Evolutionary conservation across 2,113 vertebrate genomes (phyloP).

Genomic region (Chloropsis cyanopogon): DNA sequence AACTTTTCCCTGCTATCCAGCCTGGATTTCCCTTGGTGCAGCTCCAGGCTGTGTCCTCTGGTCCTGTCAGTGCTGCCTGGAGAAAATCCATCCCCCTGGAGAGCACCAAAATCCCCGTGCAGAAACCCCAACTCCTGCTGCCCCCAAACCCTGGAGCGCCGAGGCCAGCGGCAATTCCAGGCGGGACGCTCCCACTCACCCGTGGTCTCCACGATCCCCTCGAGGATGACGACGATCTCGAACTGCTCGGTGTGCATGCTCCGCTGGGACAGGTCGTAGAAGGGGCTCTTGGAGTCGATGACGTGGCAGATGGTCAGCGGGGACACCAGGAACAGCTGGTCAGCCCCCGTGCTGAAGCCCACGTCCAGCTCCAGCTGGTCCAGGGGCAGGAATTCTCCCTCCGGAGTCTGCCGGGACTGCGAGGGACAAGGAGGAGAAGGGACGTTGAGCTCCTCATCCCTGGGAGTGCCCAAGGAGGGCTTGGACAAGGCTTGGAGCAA

Average conservation of each 20-base stretch:
- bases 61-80: too few species aligned
- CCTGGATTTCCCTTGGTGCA: too few species aligned
- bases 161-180: neutral
- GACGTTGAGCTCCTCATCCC: accelerated
- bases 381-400: conserved; percentile 97
- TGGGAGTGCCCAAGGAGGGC: accelerated
- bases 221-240: conserved; percentile 98
- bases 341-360: conserved; percentile 97
- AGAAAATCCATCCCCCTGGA: too few species aligned
- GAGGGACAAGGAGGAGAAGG: neutral
- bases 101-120: too few species aligned
- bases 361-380: conserved; percentile 99
- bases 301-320: conserved; percentile 99
- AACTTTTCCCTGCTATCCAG: too few species aligned
- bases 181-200: conserved; percentile 74
- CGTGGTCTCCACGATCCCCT: conserved; percentile 98
- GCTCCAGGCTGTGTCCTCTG: too few species aligned
- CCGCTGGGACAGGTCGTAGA: conserved; percentile 96
- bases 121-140: too few species aligned
- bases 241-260: conserved; percentile 98
- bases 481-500: accelerated
- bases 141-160: neutral
- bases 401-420: conserved; percentile 97
- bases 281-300: conserved; percentile 98
- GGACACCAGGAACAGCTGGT: conserved; percentile 98